Conservation (phyloP, 37 sponge, comb jelly and placozoan genomes). For the Crambe crambe region DNA sequence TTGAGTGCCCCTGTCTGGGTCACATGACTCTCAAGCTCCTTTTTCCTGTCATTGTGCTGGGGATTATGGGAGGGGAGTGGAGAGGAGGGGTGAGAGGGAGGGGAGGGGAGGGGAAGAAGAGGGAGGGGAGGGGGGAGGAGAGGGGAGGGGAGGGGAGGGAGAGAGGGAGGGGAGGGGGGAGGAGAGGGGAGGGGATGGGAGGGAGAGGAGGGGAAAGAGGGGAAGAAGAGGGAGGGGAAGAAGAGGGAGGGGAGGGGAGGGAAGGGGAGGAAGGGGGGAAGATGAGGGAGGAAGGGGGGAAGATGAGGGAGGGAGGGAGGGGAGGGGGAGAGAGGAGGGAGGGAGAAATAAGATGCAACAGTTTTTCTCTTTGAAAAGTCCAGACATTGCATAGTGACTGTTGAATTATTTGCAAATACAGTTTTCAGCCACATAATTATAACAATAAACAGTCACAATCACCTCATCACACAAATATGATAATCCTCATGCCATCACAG, state of each 20-base stretch:
- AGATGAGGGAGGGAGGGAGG: neutral
- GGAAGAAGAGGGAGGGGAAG: neutral
- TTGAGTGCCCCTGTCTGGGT: constrained; percentile 25
- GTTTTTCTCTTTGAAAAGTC: too few species aligned
- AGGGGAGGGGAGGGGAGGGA: neutral
- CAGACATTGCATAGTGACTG: too few species aligned
- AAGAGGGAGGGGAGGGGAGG: neutral
- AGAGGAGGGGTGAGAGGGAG: neutral
- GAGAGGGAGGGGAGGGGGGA: neutral
- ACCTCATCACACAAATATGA: too few species aligned
- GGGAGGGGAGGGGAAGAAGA: neutral
- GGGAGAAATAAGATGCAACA: too few species aligned
- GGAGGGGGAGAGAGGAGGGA: neutral
- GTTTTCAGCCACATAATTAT: too few species aligned
- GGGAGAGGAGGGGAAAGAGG: neutral
- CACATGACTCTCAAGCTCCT: constrained; percentile 4
- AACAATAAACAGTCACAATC: too few species aligned
- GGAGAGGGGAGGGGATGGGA: neutral
- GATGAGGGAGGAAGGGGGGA: neutral
- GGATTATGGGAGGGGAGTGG: neutral
- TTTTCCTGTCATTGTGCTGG: constrained; percentile 16
- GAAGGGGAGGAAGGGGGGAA: neutral
- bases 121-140: neutral
- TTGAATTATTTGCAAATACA: too few species aligned
- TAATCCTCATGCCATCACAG: too few species aligned